Percentiles rank a stretch among this genome's conserved stretches.
phyloP scores from a whole-genome alignment of 2,797 vertebrate genomes.

The Centropyge bicolor region DNA sequence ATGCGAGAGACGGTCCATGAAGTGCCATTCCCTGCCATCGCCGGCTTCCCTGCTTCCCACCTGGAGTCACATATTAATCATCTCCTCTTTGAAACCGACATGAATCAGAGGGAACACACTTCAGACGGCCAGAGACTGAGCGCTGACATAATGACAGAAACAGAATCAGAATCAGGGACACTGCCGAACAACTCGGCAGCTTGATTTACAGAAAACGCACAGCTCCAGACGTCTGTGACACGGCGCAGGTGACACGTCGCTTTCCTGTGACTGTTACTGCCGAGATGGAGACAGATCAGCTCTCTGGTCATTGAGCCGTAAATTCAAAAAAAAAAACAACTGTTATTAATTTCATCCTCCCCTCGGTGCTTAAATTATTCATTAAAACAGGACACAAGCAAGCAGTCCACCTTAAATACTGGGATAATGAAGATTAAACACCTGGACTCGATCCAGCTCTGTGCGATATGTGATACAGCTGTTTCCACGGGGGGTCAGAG shows the following conservation, averaged over 20 bases:
- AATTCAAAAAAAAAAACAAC: conserved; percentile 39
- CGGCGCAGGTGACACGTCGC: conserved; percentile 38
- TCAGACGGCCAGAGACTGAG: conserved; percentile 49
- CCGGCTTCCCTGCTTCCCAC: conserved; percentile 60
- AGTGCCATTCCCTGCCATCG: conserved; percentile 62
- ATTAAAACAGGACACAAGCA: conserved; percentile 43
- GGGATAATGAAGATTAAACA: conserved; percentile 57
- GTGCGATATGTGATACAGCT: conserved; percentile 27
- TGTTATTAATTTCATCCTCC: conserved; percentile 13
- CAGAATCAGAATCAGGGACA: conserved; percentile 47
- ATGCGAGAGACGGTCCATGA: conserved; percentile 68
- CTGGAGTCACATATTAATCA: conserved; percentile 72
- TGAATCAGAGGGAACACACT: conserved; percentile 64
- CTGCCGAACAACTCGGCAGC: conserved; percentile 48
- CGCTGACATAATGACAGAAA: conserved; percentile 39
- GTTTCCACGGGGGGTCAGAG: conserved; percentile 46
- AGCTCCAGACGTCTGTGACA: conserved; percentile 45
- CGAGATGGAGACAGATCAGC: conserved; percentile 32
- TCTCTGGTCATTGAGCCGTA: conserved; percentile 31
- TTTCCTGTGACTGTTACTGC: conserved; percentile 46
- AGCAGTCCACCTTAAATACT: conserved; percentile 64
- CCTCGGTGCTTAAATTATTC: conserved; percentile 58
- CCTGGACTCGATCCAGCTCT: conserved; percentile 58
- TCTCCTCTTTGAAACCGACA: conserved; percentile 62
- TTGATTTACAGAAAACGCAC: conserved; percentile 45